Base-by-base conservation (phyloP, 2,888 invertebrate species). In the Cylloceria caligata region DNA sequence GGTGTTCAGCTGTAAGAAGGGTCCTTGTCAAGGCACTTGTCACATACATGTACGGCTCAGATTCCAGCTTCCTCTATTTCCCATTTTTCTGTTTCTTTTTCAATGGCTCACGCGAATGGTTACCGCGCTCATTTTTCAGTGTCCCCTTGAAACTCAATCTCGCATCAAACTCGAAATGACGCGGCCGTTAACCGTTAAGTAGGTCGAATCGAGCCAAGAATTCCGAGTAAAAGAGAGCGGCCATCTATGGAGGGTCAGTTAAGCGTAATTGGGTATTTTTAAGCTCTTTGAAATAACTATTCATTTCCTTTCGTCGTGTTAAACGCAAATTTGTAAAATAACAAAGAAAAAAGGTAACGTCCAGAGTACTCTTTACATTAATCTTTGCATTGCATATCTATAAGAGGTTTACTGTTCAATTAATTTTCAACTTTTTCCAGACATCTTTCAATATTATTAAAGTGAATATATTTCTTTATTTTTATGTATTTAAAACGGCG, bases 221-320 rank as follows among this genome's bases (percentile, higher is more conserved):
- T 57, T 42, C 16, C 11, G 16, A 52, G 67, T 34, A 24, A 13
- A 21, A 39, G 45, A 34, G 45, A 11, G 39, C 47, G 36, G 75
- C 34, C 34, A 16, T 36, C 9, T 16, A 21, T 16, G 57, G 57
- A 34, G 57, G 34, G 57, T 19, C 27, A 80, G 81, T 81, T 84
- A 77, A 85, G 55, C 80, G 82, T 84, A 84, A 86, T 86, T 85
- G 77, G 80, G 81, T 76, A 81, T 83, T 81, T 82, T 83, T 80
- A 73, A 80, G 67, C 72, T 76, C 76, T 75, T 36, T 34, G 68
- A 47, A 62, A 52, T n/a, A 55, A 49, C 57, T 71, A 39, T 65
- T 27, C 71, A 39, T 52, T 57, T 45, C 64, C 60, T 65, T 65
- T 60, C 62, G 11, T 19, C 42, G 42, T 49, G 13, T 60, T n/a